These are phyloP conservation scores for Tauraco erythrolophus DNA, from an alignment of 2,113 vertebrate genomes.

Conservation along the genomic window DNA sequence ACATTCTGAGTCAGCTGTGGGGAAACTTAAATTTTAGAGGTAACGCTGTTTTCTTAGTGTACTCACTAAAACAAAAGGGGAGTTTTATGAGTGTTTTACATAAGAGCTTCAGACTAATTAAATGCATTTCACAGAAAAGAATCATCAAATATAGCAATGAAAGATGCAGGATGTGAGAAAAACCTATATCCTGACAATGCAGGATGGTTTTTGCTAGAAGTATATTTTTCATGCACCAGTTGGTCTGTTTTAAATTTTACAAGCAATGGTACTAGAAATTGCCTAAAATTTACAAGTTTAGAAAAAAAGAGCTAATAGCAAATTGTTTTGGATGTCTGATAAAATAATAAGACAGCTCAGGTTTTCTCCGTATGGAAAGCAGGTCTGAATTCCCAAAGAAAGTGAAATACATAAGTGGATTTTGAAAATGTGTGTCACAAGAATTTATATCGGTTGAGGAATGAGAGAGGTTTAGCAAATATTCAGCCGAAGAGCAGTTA, in stretches of 20 bases:
- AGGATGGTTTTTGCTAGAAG: neutral
- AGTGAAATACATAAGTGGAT: neutral
- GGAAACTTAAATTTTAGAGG: neutral
- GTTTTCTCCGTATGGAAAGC: neutral
- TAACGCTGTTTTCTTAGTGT: neutral
- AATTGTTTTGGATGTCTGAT: neutral
- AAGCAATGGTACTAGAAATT: neutral
- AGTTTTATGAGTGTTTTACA: neutral
- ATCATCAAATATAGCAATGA: neutral
- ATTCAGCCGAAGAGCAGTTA: slow-evolving; percentile 61
- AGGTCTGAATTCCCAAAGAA: neutral
- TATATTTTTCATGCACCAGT: neutral
- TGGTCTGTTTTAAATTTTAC: neutral
- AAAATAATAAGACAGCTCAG: neutral
- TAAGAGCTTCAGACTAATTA: neutral
- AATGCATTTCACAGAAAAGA: neutral
- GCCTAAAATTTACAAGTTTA: neutral
- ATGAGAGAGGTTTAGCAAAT: slow-evolving; percentile 29
- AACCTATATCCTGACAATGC: neutral
- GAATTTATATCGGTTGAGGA: slow-evolving; percentile 15
- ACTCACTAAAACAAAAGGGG: neutral
- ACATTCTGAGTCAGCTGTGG: neutral
- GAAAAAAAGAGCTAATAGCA: neutral
- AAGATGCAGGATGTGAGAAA: neutral
- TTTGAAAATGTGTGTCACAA: slow-evolving; percentile 36